Conservation (phyloP, 2,797 vertebrate species). For the Sebastes goodei region DNA sequence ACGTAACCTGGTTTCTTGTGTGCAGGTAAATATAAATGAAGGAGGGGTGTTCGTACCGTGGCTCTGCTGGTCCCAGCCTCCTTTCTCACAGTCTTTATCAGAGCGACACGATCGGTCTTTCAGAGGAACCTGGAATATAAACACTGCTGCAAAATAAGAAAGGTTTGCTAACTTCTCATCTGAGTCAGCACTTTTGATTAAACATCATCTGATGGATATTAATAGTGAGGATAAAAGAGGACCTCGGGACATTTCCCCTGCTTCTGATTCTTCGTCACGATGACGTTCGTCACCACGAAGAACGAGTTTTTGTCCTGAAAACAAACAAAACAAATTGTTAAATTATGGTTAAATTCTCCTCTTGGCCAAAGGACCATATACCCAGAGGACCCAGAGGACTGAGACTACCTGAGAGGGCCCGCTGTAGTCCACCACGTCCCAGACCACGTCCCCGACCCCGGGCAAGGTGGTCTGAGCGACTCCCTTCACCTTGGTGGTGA, state of each 20-base stretch:
- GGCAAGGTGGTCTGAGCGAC: conserved; percentile 68
- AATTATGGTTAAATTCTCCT: rapidly evolving
- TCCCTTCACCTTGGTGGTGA: conserved; percentile 88
- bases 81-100: conserved; percentile 75
- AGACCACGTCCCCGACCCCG: conserved; percentile 68
- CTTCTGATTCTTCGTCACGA: conserved; percentile 85
- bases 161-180: neutral
- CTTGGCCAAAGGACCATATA: neutral
- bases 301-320: conserved; percentile 85
- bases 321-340: neutral
- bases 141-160: conserved; percentile 13
- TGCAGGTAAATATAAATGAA: neutral
- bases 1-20: neutral
- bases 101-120: conserved; percentile 56
- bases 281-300: conserved; percentile 89
- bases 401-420: conserved; percentile 79
- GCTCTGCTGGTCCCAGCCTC: conserved; percentile 68
- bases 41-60: conserved; percentile 66
- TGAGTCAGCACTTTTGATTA: neutral
- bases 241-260: conserved; percentile 87
- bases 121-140: conserved; percentile 56
- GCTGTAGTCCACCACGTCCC: conserved; percentile 86
- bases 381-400: neutral
- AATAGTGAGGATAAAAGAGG: neutral
- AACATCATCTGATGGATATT: neutral